Percentiles rank a stretch among this genome's conserved stretches.
Conservation (phyloP, 2,797 vertebrate genomes). For the Acanthurus tractus region DNA sequence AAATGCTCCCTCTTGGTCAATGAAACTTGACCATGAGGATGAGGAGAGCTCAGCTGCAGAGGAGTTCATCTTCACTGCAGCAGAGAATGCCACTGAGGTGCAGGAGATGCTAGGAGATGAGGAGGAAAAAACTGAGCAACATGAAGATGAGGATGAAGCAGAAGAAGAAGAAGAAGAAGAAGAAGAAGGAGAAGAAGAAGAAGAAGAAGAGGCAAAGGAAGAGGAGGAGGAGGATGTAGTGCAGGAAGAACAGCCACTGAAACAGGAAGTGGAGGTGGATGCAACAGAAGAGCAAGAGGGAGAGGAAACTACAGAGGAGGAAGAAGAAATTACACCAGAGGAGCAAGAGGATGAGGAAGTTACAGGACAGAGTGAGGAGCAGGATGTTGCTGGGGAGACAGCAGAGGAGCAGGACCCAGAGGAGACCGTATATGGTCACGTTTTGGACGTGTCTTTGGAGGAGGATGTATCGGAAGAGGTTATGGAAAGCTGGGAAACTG, state of each 20-base stretch:
- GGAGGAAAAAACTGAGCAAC: too few species aligned
- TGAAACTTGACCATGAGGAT: neutral
- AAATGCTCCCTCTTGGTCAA: neutral
- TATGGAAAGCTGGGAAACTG: neutral
- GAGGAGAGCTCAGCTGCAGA: neutral
- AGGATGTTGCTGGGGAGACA: neutral
- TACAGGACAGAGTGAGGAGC: neutral
- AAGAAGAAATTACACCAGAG: slow-evolving; percentile 4
- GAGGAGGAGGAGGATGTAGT: too few species aligned
- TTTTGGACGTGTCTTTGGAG: slow-evolving; percentile 11
- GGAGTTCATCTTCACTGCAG: neutral
- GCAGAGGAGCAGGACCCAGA: slow-evolving; percentile 4
- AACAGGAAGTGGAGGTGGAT: neutral
- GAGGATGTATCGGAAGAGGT: slow-evolving; percentile 6
- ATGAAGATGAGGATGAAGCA: too few species aligned
- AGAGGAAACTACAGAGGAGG: neutral
- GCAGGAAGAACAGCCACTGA: neutral
- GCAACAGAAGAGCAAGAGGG: slow-evolving; percentile 6
- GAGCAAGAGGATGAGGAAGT: slow-evolving; percentile 3
- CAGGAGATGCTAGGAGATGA: neutral
- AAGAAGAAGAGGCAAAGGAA: too few species aligned
- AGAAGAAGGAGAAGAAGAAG: too few species aligned
- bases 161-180: too few species aligned
- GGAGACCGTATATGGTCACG: neutral
- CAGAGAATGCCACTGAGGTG: slow-evolving; percentile 1